Evolutionary conservation across 2,797 vertebrate genomes (phyloP).

Genomic region (Hozukius guyotensis): DNA sequence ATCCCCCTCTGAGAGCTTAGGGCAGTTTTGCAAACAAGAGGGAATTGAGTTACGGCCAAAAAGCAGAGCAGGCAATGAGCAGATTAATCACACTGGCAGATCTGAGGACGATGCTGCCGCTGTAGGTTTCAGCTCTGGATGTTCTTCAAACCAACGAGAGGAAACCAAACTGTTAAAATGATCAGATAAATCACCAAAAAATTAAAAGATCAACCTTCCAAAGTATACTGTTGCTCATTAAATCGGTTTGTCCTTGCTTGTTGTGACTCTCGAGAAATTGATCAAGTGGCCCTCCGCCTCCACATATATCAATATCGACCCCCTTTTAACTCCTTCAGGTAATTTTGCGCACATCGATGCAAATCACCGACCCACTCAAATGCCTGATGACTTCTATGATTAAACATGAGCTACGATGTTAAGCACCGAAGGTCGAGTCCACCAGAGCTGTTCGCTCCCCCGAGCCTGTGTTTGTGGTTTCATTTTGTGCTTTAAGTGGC

Average conservation of each 20-base stretch:
- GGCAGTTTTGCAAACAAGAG: slow-evolving; percentile 63
- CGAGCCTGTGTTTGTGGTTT: slow-evolving; percentile 15
- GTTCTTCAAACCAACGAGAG: neutral
- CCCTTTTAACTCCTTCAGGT: slow-evolving; percentile 40
- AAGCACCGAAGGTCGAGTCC: slow-evolving; percentile 17
- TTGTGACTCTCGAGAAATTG: slow-evolving; percentile 11
- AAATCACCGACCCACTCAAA: slow-evolving; percentile 27
- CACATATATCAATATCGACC: slow-evolving; percentile 29
- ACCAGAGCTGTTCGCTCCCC: slow-evolving; percentile 20
- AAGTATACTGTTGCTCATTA: slow-evolving; percentile 4
- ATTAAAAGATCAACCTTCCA: neutral
- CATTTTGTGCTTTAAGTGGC: slow-evolving; percentile 52
- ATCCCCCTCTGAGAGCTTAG: slow-evolving; percentile 53
- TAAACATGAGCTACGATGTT: slow-evolving; percentile 56
- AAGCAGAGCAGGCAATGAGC: slow-evolving; percentile 51
- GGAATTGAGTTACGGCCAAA: slow-evolving; percentile 70
- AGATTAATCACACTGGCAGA: slow-evolving; percentile 60
- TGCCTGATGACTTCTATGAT: slow-evolving; percentile 28
- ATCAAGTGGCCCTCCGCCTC: slow-evolving; percentile 13
- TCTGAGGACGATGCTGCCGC: slow-evolving; percentile 16
- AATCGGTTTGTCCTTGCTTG: slow-evolving; percentile 3
- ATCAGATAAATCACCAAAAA: neutral
- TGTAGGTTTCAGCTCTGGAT: slow-evolving; percentile 13
- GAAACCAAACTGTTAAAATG: slow-evolving; percentile 3
- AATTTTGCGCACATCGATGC: slow-evolving; percentile 14